Evolutionary conservation across 2,888 invertebrate species (phyloP).

Genomic region (Acanthacorydalis orientalis): DNA sequence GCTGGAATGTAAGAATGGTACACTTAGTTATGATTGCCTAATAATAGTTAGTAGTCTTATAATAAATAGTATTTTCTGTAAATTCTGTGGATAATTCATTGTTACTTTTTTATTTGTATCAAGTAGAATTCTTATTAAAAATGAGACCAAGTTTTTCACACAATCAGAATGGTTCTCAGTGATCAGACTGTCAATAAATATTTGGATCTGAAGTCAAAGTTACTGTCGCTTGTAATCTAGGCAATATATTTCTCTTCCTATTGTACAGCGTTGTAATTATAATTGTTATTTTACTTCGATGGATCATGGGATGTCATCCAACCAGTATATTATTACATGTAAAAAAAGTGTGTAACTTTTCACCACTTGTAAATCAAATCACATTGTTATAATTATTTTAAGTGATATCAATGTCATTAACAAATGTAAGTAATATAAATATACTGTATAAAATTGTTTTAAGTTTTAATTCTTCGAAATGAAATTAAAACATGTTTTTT

Average conservation of each 20-base stretch:
- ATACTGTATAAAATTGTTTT: neutral
- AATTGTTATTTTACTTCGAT: neutral
- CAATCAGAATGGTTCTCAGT: neutral
- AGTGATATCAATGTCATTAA: neutral
- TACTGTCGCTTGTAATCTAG: neutral
- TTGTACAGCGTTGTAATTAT: neutral
- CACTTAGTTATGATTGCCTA: no score
- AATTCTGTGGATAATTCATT: no score
- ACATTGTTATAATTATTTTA: neutral
- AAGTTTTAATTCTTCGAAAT: no score
- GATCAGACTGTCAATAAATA: neutral
- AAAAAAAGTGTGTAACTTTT: neutral
- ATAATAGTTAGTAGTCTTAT: no score
- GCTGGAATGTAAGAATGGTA: no score
- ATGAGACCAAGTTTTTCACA: neutral
- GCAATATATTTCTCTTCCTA: slow-evolving; percentile 1
- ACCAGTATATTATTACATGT: neutral
- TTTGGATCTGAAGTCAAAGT: neutral
- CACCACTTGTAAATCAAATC: neutral
- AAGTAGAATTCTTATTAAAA: no score
- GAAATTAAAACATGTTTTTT: no score
- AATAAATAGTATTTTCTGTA: no score
- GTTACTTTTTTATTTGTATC: no score
- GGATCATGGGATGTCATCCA: neutral
- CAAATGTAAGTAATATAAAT: neutral